These are phyloP conservation scores for Aphodius sticticus DNA, from an alignment of 2,888 invertebrate species.

Conservation along the genomic window DNA sequence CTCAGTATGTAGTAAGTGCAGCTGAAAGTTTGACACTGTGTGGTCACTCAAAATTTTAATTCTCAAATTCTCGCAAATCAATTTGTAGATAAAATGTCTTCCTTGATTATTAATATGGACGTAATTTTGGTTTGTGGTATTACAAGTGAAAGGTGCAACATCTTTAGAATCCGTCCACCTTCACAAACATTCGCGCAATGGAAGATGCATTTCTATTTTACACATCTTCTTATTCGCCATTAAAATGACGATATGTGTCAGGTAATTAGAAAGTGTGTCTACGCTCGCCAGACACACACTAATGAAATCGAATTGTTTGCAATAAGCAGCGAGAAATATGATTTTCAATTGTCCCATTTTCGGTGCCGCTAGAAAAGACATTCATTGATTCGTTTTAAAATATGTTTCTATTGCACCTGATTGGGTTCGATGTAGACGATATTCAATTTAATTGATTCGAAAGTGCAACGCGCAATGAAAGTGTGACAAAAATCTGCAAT, in stretches of 20 bases:
- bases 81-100: too few species aligned
- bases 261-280: not conserved
- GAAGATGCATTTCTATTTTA: not conserved
- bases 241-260: not conserved
- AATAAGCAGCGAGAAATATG: not conserved
- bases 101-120: not conserved
- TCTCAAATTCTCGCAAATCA: not conserved
- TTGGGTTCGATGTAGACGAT: not conserved
- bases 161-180: not conserved
- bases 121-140: not conserved
- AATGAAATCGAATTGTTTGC: constrained; percentile 4
- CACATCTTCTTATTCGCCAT: not conserved
- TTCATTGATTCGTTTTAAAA: not conserved
- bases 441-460: not conserved
- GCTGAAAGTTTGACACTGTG: too few species aligned
- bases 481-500: not conserved
- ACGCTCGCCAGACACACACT: not conserved
- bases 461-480: not conserved
- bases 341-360: not conserved
- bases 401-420: not conserved
- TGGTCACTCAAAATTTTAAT: not conserved
- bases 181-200: not conserved
- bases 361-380: not conserved
- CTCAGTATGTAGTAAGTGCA: too few species aligned
- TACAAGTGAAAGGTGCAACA: not conserved